Base-by-base conservation (phyloP, 2,888 invertebrate species). In the Neocrepidodera transversa region DNA sequence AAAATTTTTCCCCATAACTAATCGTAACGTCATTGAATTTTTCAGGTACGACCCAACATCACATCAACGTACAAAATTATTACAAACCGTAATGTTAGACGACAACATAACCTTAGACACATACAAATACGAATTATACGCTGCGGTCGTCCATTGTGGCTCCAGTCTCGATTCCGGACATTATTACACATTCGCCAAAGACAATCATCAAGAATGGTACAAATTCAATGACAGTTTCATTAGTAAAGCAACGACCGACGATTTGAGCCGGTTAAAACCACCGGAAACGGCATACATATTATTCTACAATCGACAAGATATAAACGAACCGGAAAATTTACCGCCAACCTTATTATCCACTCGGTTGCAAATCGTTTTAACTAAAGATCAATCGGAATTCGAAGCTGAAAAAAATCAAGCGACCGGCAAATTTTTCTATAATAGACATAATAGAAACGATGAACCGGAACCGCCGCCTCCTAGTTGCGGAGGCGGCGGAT, bases 71-170 rank as follows among this genome's bases (percentile, higher is more conserved):
- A 89, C 90, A n/a, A 95, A 95, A 78, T 80, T 93, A 56, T 85
- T 91, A 77, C 89, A 89, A 62, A 72, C 74, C 17, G 78, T 80
- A 8, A 71, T 77, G 48, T 62, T 79, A 47, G 78, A 85, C 84
- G 66, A 86, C 85, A 66, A 82, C 80, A 67, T 86, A 85, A 76
- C 85, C 85, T 72, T 85, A 83, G 65, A 73, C 4, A 61, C 66
- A 13, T 83, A 84, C 57, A 81, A 83, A 13, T 94, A 92, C 76
- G 83, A 84, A 30, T 79, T 95, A 26, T 92, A 92, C 74, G 92
- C 92, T 0, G 91, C 92, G 0, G 90, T 95, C 0, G 89, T 95
- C 0, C 95, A 95, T 78, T 87, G 88, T 0, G 95, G 95, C 1
- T 86, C 86, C 16, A 90, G 89, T 49, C 87, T 92, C 64, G 91